Evolutionary conservation across 2,113 vertebrate species (phyloP).

Genomic region (Uropsilus gracilis): DNA sequence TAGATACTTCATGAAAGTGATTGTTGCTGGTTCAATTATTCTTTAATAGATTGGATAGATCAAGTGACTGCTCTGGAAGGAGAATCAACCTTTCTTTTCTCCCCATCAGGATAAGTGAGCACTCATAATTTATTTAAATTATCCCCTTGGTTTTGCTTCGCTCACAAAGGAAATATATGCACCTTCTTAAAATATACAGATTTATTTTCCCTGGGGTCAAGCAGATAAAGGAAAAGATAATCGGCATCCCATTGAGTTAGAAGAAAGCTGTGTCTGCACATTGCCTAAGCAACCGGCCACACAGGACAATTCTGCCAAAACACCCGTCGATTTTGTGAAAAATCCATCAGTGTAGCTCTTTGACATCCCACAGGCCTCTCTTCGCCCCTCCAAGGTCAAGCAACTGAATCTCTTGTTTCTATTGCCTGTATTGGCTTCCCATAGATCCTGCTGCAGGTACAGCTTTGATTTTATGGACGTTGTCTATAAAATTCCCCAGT

Average conservation of each 20-base stretch:
- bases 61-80: constrained; percentile 20
- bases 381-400: background rate
- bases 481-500: constrained; percentile 43
- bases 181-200: constrained; percentile 16
- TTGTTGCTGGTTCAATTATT: constrained; percentile 66
- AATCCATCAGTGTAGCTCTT: background rate
- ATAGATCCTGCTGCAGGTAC: background rate
- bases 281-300: constrained; percentile 50
- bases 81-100: constrained; percentile 42
- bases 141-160: constrained; percentile 46
- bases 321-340: constrained; percentile 15
- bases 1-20: constrained; percentile 54
- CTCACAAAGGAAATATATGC: constrained; percentile 32
- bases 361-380: background rate
- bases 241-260: constrained; percentile 50
- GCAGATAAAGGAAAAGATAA: constrained; percentile 56
- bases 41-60: constrained; percentile 56
- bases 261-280: constrained; percentile 46
- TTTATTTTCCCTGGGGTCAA: background rate
- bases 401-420: background rate
- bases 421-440: background rate
- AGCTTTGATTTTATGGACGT: constrained; percentile 36
- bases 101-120: background rate
- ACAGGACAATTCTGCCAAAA: constrained; percentile 20
- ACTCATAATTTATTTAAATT: constrained; percentile 44